Evolutionary conservation across 1,140 invertebrate species (phyloP), one percentile per base, ranked within the genome.

Genomic region (Orchesella cincta): DNA sequence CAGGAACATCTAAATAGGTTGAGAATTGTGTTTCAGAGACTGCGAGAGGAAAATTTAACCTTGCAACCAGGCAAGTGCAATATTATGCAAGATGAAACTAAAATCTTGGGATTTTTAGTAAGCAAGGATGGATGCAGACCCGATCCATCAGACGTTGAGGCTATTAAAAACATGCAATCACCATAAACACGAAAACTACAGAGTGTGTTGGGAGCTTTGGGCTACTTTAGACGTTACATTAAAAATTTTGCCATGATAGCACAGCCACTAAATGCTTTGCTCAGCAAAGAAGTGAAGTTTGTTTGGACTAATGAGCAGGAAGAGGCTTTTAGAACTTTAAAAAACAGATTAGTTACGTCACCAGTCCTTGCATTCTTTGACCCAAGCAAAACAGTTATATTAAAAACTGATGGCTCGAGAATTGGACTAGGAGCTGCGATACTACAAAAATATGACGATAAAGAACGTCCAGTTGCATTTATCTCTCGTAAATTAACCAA

Each of bases 1-100:
- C 73, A 80, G 39, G 39, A 78, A 71, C 79, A 80, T 75, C n/a
- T 77, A 1, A 20, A 33, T n/a, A 71, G 70, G 0, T 12, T 83
- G 2, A 34, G 76, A 64, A 26, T 39, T 20, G 76, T 83, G 3
- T 75, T 82, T 3, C 1, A 74, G 20, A n/a, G 36, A 36, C 20
- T 83, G 1, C 75, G 77, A 23, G 35, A 77, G 39, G 67, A 51
- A 14, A 54, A 54, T 1, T n/a, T 83, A 16, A 80, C 36, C 26
- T 20, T 83, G 33, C 18, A 73, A 33, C 76, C 76, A 64, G 5
- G 23, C 5, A 64, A 64, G 23, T 12, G 57, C 28, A 5, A 64
- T n/a, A 23, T 64, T 12, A n/a, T 64, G n/a, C 8, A 12, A 23
- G 57, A 46, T n/a, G 8, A 64, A 64, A 64, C 23, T 12, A 64